Conservation (phyloP, 1,140 invertebrate species). For the Trichoplusia ni region DNA sequence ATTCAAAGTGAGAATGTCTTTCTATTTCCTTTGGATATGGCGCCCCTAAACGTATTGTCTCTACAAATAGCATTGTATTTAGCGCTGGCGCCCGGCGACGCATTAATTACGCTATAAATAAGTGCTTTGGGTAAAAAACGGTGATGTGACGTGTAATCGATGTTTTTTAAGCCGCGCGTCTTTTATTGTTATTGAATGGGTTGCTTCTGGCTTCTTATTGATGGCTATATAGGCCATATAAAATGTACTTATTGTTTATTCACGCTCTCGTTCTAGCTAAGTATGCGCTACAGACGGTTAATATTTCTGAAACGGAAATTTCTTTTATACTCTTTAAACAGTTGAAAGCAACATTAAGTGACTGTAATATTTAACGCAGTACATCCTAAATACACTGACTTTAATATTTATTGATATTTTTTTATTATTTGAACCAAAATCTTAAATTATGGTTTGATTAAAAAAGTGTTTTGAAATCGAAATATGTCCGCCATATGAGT, state of each 20-base stretch:
- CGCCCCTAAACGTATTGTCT: constrained; percentile 30
- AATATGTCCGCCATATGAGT: not conserved
- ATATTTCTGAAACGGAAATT: too few species aligned
- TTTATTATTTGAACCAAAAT: too few species aligned
- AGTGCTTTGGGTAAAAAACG: constrained; percentile 30
- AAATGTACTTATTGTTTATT: too few species aligned
- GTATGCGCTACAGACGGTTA: too few species aligned
- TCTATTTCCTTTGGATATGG: not conserved
- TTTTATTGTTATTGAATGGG: constrained; percentile 29
- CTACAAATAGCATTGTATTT: constrained; percentile 40
- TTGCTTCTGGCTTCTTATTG: too few species aligned
- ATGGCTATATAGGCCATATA: too few species aligned
- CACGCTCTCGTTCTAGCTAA: too few species aligned
- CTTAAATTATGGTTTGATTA: constrained; percentile 3
- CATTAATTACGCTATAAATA: constrained; percentile 46
- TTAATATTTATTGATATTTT: too few species aligned
- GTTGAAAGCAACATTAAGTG: too few species aligned
- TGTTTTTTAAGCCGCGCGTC: constrained; percentile 18
- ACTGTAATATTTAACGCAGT: too few species aligned
- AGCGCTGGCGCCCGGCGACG: constrained; percentile 37
- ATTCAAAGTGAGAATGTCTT: not conserved
- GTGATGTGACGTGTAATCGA: constrained; percentile 20
- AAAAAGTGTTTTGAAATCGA: constrained; percentile 1
- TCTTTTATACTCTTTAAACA: too few species aligned
- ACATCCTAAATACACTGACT: too few species aligned